Percentiles rank a stretch among this genome's conserved stretches.
phyloP scores from a whole-genome alignment of 2,797 vertebrate species.

The Huso huso region DNA sequence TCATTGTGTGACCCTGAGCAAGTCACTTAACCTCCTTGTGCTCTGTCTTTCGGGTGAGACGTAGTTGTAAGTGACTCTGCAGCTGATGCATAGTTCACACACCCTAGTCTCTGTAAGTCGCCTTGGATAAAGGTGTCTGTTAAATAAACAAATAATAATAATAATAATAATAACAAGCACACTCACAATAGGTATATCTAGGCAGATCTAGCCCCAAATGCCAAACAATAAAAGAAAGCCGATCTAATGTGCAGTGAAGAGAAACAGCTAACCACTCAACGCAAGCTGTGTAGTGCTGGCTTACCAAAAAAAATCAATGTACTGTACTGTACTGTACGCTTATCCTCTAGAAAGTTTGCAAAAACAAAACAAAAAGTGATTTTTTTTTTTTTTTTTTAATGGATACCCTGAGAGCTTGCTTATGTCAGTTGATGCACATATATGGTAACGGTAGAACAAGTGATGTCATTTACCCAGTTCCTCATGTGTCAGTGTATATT shows the following conservation, averaged over 20 bases:
- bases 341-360: not conserved
- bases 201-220: not conserved
- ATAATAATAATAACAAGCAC: too few species aligned
- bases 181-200: not conserved
- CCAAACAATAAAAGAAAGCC: not conserved
- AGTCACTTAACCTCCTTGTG: too few species aligned
- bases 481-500: slow-evolving; percentile 5
- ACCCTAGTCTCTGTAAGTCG: too few species aligned
- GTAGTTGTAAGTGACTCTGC: too few species aligned
- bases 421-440: slow-evolving; percentile 8
- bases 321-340: too few species aligned
- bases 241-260: not conserved
- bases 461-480: slow-evolving; percentile 3
- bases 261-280: not conserved
- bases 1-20: too few species aligned
- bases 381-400: not conserved
- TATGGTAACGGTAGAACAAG: slow-evolving; percentile 2
- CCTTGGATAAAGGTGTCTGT: too few species aligned
- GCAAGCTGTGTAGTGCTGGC: too few species aligned
- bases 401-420: not conserved
- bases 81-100: too few species aligned
- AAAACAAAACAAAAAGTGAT: slow-evolving; percentile 1
- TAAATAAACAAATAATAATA: too few species aligned
- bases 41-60: too few species aligned
- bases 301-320: not conserved